A percentile compares a stretch with the other conserved stretches of the same genome.
Evolutionary conservation across 1,140 invertebrate species (phyloP).

Genomic region (Xylocopa sonorina): DNA sequence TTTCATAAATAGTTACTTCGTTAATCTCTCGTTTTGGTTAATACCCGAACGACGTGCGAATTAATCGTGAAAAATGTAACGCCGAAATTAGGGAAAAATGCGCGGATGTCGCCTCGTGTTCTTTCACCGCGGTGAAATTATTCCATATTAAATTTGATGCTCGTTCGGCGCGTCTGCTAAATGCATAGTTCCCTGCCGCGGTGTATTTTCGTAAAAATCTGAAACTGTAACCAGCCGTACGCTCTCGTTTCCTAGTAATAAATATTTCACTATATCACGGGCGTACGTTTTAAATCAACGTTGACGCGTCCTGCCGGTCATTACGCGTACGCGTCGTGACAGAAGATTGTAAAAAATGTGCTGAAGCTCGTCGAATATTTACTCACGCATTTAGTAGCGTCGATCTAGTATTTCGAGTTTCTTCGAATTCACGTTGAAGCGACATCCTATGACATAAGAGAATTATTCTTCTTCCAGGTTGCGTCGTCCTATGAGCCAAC

Average conservation of each 20-base stretch:
- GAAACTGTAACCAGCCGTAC: not conserved
- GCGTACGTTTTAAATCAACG: not conserved
- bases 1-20: not conserved
- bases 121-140: not conserved
- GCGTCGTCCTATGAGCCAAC: not conserved
- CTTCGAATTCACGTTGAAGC: too few species aligned
- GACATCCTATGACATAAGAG: not conserved
- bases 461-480: not conserved
- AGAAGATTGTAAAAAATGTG: slow-evolving; percentile 6
- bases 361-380: not conserved
- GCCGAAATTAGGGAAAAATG: not conserved
- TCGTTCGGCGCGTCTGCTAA: not conserved
- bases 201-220: not conserved
- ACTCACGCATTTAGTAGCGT: not conserved
- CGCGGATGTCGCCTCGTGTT: not conserved
- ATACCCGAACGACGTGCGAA: not conserved
- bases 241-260: not conserved
- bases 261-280: not conserved
- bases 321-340: too few species aligned
- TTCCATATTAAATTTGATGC: not conserved
- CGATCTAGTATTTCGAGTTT: too few species aligned
- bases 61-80: not conserved
- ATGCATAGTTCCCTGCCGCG: too few species aligned
- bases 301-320: too few species aligned
- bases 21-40: not conserved